phyloP scores from a whole-genome alignment of 92 coral and sea anemone species.

The Umimayanthus kanabou region DNA sequence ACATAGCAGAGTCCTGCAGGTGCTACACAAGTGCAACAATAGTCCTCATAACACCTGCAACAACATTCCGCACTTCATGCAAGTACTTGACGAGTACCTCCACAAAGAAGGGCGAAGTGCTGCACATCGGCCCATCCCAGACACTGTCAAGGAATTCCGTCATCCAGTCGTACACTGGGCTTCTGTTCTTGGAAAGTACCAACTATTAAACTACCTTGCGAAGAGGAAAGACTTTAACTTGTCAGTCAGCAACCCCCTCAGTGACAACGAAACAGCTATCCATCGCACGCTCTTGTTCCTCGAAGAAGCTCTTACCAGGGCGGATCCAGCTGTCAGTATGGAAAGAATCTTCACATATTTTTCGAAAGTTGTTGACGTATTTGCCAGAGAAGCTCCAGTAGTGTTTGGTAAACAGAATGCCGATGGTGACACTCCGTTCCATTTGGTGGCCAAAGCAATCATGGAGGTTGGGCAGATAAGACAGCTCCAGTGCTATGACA shows the following conservation, averaged over 20 bases:
- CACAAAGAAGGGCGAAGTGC: constrained; percentile 25
- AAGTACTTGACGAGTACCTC: constrained; percentile 30
- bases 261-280: constrained; percentile 33
- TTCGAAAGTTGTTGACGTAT: constrained; percentile 18
- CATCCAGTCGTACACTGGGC: constrained; percentile 41
- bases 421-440: constrained; percentile 31
- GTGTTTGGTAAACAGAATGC: constrained; percentile 32
- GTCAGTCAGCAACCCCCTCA: constrained; percentile 12
- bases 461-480: constrained; percentile 33
- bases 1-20: constrained; percentile 21
- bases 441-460: constrained; percentile 31
- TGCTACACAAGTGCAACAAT: constrained; percentile 26
- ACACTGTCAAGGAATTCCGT: constrained; percentile 23
- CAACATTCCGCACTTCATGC: constrained; percentile 31
- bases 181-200: constrained; percentile 37
- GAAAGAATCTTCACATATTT: constrained; percentile 12
- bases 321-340: background rate
- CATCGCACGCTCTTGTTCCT: constrained; percentile 37
- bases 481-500: constrained; percentile 19
- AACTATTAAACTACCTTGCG: constrained; percentile 19
- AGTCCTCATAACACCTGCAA: background rate
- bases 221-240: constrained; percentile 38
- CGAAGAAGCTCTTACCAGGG: constrained; percentile 32
- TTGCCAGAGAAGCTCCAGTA: constrained; percentile 24
- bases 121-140: constrained; percentile 21